phyloP scores from a whole-genome alignment of 92 coral and sea anemone genomes.

The Nematostella vectensis region DNA sequence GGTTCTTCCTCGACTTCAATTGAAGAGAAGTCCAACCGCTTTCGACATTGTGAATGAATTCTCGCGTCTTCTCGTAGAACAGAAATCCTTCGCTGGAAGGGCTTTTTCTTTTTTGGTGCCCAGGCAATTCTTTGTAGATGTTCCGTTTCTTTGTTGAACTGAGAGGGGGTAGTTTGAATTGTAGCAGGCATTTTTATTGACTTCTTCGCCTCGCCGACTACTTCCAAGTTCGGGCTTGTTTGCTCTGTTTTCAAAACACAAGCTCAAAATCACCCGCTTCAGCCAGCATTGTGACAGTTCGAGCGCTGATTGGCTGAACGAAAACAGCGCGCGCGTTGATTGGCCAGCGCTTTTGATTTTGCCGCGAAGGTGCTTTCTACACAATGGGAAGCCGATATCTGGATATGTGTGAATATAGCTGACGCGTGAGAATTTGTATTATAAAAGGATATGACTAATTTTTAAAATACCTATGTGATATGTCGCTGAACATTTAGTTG shows the following conservation, averaged over 20 bases:
- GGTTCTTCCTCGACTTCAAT: neutral
- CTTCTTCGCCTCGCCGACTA: neutral
- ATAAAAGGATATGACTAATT: too few relatives aligned
- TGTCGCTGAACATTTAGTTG: too few relatives aligned
- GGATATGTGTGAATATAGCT: too few relatives aligned
- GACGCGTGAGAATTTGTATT: neutral
- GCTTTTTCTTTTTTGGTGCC: conserved; percentile 1
- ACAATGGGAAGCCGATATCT: neutral
- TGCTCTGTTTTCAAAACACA: neutral
- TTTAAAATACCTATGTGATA: too few relatives aligned
- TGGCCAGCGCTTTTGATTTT: neutral
- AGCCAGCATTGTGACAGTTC: neutral
- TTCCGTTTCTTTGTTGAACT: neutral
- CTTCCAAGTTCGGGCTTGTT: neutral
- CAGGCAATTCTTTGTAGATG: neutral
- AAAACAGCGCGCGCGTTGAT: neutral
- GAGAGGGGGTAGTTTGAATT: neutral
- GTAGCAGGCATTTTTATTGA: neutral
- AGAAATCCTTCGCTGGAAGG: neutral
- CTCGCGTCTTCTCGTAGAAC: neutral
- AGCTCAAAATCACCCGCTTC: neutral
- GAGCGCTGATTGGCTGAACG: neutral
- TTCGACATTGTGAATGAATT: neutral
- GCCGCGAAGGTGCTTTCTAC: neutral
- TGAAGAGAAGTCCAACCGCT: neutral